phyloP scores from a whole-genome alignment of 2,113 vertebrate genomes.

The Ariopsis seemanni region DNA sequence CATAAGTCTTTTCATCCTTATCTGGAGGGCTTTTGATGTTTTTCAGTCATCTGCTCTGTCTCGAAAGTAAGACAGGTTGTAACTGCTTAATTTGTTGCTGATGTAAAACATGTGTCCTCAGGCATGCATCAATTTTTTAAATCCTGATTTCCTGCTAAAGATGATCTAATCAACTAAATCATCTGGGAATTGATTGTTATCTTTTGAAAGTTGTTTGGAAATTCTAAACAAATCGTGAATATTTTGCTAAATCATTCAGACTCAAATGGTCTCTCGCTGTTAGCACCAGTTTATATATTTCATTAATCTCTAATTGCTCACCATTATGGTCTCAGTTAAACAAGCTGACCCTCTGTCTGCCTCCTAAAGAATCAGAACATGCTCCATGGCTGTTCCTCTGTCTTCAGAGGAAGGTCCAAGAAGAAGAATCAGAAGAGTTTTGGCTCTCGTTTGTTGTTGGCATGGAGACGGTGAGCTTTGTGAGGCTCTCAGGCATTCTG shows the following conservation, averaged over 20 bases:
- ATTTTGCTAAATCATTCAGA: neutral
- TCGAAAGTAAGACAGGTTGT: conserved; percentile 14
- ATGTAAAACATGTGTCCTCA: conserved; percentile 33
- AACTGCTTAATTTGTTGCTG: neutral
- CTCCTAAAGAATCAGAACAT: conserved; percentile 22
- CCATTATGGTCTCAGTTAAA: conserved; percentile 3
- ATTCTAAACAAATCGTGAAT: neutral
- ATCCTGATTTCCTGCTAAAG: conserved; percentile 25
- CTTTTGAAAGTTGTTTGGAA: conserved; percentile 13
- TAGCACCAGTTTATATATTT: neutral
- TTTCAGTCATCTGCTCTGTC: neutral
- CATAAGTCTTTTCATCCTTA: conserved; percentile 34
- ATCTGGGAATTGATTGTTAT: neutral
- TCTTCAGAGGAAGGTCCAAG: conserved; percentile 27
- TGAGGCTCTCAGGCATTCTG: conserved; percentile 44
- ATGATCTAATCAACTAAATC: conserved; percentile 24
- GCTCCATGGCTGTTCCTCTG: neutral
- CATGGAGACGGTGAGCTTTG: conserved; percentile 49
- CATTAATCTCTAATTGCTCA: neutral
- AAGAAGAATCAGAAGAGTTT: conserved; percentile 50
- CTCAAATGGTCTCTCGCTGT: neutral
- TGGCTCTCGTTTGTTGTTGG: conserved; percentile 48
- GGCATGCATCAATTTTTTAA: neutral
- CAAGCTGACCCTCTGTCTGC: conserved; percentile 8
- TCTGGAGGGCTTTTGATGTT: conserved; percentile 22